Evolutionary conservation across 1,140 invertebrate species (phyloP), one percentile per base, ranked within the genome.

Genomic region (Papilio xuthus): DNA sequence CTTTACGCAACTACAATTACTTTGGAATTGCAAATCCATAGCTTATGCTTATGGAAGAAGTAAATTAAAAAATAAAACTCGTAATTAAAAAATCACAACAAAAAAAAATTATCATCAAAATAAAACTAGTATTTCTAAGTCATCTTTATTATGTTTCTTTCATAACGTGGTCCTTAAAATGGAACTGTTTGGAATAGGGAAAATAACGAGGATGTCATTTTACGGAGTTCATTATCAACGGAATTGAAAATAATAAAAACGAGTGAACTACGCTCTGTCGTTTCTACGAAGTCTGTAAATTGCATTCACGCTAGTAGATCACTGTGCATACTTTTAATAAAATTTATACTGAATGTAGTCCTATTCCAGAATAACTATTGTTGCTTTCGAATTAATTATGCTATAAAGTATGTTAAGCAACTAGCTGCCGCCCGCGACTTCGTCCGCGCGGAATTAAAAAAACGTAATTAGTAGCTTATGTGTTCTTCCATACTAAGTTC

Each of bases 191-290:
- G 60, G 26, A 32, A 67, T 67, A 32, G 7, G 60, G 26, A 28
- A 28, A 67, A 67, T 67, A 67, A 67, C 60, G 60, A 67, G 23
- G 2, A 53, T 53, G 60, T 28, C 26, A 28, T 67, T 67, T 32
- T 67, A 28, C 60, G 32, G 13, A 2, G 26, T 67, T 15, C 23
- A 28, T 28, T 67, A 67, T 32, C 26, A 32, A 32, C 13, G 15
- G 13, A 67, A 28, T 67, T 28, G 60, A 28, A 67, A 67, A 53
- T 53, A 53, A 53, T 47, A 47, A 53, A 53, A 56, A 56, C 20
- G 23, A 60, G 23, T 60, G 10, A 12, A 23, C 56, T 26, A 60
- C 8, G 23, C 9, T 60, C 18, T 7, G 20, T 23, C 23, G 53
- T 20, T 60, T 60, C 20, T 60, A 26, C 56, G 56, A 60, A 60